A percentile compares a stretch with the other conserved stretches of the same genome.
phyloP scores from a whole-genome alignment of 2,113 vertebrate genomes.

The Sebastes schlegelii region DNA sequence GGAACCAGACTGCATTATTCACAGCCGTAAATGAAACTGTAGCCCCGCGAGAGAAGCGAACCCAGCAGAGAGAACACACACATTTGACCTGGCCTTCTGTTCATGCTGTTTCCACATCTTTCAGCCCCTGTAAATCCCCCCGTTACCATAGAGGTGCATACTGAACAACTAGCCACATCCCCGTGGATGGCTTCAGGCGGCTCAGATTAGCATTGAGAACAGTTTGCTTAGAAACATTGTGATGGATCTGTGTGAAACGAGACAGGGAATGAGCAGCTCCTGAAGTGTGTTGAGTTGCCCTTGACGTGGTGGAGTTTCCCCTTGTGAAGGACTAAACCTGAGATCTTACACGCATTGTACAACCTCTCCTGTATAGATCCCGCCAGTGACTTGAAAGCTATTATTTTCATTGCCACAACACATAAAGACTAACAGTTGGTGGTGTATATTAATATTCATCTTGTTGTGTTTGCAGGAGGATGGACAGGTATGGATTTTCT shows the following conservation, averaged over 20 bases:
- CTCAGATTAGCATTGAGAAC: slow-evolving; percentile 38
- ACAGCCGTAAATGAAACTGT: slow-evolving; percentile 55
- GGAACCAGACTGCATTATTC: slow-evolving; percentile 52
- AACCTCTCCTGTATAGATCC: neutral
- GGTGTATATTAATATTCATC: slow-evolving; percentile 10
- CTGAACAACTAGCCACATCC: slow-evolving; percentile 37
- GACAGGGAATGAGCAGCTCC: neutral
- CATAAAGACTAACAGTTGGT: neutral
- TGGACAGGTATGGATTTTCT: neutral
- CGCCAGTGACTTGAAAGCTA: neutral
- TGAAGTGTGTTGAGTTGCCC: slow-evolving; percentile 24
- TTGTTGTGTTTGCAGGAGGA: slow-evolving; percentile 1
- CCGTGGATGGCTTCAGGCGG: slow-evolving; percentile 9
- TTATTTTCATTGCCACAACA: neutral
- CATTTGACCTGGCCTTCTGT: slow-evolving; percentile 66
- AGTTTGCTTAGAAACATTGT: slow-evolving; percentile 5
- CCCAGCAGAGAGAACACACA: slow-evolving; percentile 45
- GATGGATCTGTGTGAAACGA: slow-evolving; percentile 1
- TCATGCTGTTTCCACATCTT: slow-evolving; percentile 62
- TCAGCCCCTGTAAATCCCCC: slow-evolving; percentile 51
- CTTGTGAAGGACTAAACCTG: neutral
- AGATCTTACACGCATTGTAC: slow-evolving; percentile 16
- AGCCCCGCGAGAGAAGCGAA: slow-evolving; percentile 19
- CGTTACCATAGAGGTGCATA: slow-evolving; percentile 48
- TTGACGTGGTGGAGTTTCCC: slow-evolving; percentile 22